Evolutionary conservation across 2,797 vertebrate genomes (phyloP).

Genomic region (Pampus argenteus): DNA sequence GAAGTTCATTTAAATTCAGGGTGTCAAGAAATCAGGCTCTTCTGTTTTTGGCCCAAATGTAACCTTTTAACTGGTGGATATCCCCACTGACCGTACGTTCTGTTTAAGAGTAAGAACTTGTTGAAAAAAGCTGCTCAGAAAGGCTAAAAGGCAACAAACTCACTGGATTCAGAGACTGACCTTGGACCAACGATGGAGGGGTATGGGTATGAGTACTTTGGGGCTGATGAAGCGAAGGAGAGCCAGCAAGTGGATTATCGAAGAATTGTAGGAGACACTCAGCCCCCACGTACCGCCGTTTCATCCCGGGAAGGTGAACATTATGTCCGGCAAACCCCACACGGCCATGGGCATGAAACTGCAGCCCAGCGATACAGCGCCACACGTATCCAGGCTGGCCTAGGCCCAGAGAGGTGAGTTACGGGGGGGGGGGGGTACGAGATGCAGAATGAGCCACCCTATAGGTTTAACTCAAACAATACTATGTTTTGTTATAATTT

Average conservation of each 20-base stretch:
- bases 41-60: conserved; percentile 26
- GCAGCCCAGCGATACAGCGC: conserved; percentile 92
- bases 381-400: conserved; percentile 92
- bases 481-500: not conserved
- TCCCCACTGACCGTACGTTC: conserved; percentile 10
- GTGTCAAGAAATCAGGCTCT: not conserved
- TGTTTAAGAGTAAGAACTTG: conserved; percentile 23
- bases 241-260: conserved; percentile 73
- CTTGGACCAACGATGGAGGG: conserved; percentile 75
- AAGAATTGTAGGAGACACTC: conserved; percentile 76
- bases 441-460: not conserved
- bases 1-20: not conserved
- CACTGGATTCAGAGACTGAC: conserved; percentile 44
- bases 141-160: conserved; percentile 25
- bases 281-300: conserved; percentile 13
- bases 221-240: conserved; percentile 45
- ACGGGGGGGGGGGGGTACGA: not conserved
- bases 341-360: conserved; percentile 89
- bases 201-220: conserved; percentile 60
- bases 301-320: conserved; percentile 47
- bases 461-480: not conserved
- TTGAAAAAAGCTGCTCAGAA: conserved; percentile 5
- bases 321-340: conserved; percentile 59
- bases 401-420: conserved; percentile 92
- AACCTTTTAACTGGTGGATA: conserved; percentile 33